phyloP scores from a whole-genome alignment of 2,888 invertebrate genomes.

The Tridacna gigas region DNA sequence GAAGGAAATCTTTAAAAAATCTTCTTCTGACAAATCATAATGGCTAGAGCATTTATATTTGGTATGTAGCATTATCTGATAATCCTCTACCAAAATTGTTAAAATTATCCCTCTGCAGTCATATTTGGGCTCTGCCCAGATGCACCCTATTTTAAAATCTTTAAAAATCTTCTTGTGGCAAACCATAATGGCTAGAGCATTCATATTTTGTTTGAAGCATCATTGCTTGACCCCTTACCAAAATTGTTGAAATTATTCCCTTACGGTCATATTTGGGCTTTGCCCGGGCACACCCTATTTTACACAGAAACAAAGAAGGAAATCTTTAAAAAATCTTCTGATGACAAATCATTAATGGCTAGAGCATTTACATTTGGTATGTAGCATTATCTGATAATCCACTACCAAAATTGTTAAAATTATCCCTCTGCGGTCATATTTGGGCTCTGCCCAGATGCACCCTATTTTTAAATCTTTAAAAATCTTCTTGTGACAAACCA shows the following conservation, averaged over 20 bases:
- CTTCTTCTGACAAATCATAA: too few species aligned
- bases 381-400: neutral
- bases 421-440: neutral
- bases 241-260: neutral
- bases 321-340: neutral
- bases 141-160: too few species aligned
- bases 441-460: too few species aligned
- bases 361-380: neutral
- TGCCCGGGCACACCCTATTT: neutral
- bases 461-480: neutral
- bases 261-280: neutral
- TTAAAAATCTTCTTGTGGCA: neutral
- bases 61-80: too few species aligned
- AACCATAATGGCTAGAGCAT: neutral
- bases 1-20: too few species aligned
- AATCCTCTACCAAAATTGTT: too few species aligned
- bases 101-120: too few species aligned
- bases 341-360: neutral
- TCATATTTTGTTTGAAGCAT: neutral
- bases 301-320: neutral
- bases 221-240: neutral
- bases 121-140: too few species aligned
- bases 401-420: neutral
- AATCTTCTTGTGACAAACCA: neutral
- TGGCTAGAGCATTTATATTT: too few species aligned